These are phyloP conservation scores for Erebia aethiops DNA, from an alignment of 2,888 invertebrate species.

Conservation along the genomic window DNA sequence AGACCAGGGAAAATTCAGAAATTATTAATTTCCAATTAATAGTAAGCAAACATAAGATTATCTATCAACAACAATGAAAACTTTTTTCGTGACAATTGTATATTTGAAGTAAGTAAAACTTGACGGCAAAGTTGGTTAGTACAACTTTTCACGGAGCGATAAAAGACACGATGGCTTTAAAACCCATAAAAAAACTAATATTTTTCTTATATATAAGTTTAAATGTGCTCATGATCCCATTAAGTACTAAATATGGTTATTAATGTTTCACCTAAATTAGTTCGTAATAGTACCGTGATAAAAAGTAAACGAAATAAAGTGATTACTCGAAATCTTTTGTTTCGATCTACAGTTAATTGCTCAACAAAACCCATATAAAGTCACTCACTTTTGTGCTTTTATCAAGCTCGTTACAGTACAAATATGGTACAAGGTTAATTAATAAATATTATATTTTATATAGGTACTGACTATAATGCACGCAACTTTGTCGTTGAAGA, in stretches of 20 bases:
- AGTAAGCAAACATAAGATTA: too few relatives aligned
- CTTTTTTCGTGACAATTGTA: neutral
- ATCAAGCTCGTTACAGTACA: slow-evolving; percentile 4
- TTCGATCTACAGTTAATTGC: slow-evolving; percentile 11
- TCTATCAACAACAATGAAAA: neutral
- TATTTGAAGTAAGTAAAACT: too few relatives aligned
- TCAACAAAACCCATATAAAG: slow-evolving; percentile 10
- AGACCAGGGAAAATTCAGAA: too few relatives aligned
- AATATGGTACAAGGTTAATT: neutral
- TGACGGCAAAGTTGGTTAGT: too few relatives aligned
- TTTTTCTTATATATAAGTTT: neutral
- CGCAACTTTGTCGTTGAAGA: too few relatives aligned
- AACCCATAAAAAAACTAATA: neutral
- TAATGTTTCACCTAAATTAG: neutral
- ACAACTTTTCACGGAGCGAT: neutral
- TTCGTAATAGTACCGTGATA: slow-evolving; percentile 7
- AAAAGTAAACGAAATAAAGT: slow-evolving; percentile 16
- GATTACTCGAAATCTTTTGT: slow-evolving; percentile 9
- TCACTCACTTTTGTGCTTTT: slow-evolving; percentile 15
- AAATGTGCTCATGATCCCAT: slow-evolving; percentile 13
- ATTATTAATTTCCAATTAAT: too few relatives aligned
- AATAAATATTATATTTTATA: neutral
- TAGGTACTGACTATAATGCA: neutral
- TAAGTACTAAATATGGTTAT: slow-evolving; percentile 11
- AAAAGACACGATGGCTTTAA: neutral